Percentiles rank a stretch among this genome's conserved stretches.
Evolutionary conservation across 2,797 vertebrate genomes (phyloP).

Genomic region (Chiloscyllium punctatum): DNA sequence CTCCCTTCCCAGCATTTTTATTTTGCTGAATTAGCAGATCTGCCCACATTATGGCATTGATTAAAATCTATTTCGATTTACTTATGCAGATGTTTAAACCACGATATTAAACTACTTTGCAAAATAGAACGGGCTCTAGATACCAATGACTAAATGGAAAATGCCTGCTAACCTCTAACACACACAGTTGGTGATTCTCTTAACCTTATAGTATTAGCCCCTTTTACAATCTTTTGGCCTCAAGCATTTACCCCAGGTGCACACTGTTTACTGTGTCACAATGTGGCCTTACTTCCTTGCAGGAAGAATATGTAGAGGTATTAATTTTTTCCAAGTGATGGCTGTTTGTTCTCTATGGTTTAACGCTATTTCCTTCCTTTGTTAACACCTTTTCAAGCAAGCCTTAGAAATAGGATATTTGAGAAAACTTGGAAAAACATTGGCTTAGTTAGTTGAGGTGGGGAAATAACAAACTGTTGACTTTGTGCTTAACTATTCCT

Average conservation of each 20-base stretch:
- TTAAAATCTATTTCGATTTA: constrained; percentile 63
- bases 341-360: constrained; percentile 27
- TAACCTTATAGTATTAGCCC: not conserved
- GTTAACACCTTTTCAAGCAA: constrained; percentile 33
- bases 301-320: constrained; percentile 25
- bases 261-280: constrained; percentile 39
- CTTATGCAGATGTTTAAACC: not conserved
- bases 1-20: constrained; percentile 76
- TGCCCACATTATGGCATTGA: constrained; percentile 72
- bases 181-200: not conserved
- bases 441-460: constrained; percentile 57
- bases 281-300: not conserved
- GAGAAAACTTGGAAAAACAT: constrained; percentile 44
- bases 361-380: constrained; percentile 30
- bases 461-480: constrained; percentile 43
- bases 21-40: constrained; percentile 91
- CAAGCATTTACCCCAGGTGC: constrained; percentile 5
- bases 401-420: not conserved
- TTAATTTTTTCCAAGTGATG: constrained; percentile 39
- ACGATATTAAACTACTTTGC: constrained; percentile 52
- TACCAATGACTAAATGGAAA: constrained; percentile 54
- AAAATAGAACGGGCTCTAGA: constrained; percentile 56
- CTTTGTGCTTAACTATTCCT: constrained; percentile 52
- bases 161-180: not conserved
- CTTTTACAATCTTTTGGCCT: not conserved